These are phyloP conservation scores for Syncerus caffer DNA, from an alignment of 2,797 vertebrate species.

Conservation along the genomic window DNA sequence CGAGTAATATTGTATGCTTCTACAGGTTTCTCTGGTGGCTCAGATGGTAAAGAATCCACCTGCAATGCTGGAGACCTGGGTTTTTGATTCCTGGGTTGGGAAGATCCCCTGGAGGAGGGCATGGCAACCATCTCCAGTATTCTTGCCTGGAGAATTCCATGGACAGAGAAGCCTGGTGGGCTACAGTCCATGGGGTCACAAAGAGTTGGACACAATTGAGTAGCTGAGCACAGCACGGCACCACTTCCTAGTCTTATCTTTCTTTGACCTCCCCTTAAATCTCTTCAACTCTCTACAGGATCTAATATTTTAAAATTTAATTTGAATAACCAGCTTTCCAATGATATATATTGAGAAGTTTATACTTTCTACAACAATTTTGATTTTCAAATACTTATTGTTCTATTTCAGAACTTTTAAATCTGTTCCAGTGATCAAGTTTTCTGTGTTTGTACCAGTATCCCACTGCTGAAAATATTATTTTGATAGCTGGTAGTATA, in stretches of 20 bases:
- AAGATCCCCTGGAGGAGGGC: background rate
- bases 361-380: background rate
- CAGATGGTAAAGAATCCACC: background rate
- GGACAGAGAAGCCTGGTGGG: background rate
- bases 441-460: background rate
- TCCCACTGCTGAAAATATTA: background rate
- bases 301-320: background rate
- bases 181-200: background rate
- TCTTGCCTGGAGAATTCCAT: background rate
- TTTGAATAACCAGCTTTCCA: background rate
- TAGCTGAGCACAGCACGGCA: background rate
- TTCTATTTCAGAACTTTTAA: background rate
- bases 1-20: background rate
- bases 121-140: background rate
- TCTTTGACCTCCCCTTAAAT: background rate
- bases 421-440: background rate
- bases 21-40: background rate
- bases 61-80: background rate
- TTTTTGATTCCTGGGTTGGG: background rate
- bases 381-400: background rate
- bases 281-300: background rate
- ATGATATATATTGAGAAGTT: background rate
- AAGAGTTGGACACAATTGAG: background rate
- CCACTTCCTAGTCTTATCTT: background rate
- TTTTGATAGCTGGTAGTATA: background rate